Evolutionary conservation across 1,140 invertebrate genomes (phyloP).

Genomic region (Matsumurasca onukii): DNA sequence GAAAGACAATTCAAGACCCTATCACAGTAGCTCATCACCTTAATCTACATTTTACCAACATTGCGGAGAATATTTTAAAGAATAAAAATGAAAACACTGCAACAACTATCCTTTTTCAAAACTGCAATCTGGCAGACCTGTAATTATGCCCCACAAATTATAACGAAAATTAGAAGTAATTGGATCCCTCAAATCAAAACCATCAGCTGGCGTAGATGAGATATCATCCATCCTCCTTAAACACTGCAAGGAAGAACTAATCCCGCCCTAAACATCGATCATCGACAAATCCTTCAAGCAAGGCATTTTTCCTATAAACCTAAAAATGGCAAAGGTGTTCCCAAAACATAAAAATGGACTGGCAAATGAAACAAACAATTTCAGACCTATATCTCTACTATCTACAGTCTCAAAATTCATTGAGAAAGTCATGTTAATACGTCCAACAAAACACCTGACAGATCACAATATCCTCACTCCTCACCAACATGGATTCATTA

Average conservation of each 20-base stretch:
- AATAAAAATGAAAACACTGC: too few species aligned
- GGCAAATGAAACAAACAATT: slow-evolving; percentile 17
- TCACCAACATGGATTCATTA: neutral
- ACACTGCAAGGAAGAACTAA: neutral
- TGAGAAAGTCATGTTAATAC: neutral
- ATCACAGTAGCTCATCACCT: neutral
- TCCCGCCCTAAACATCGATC: neutral
- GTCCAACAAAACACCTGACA: neutral
- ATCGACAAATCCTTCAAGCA: neutral
- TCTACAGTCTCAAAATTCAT: neutral
- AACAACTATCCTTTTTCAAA: too few species aligned
- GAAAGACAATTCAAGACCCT: too few species aligned
- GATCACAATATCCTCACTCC: neutral
- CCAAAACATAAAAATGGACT: slow-evolving; percentile 24
- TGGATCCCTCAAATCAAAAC: neutral
- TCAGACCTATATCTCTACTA: neutral
- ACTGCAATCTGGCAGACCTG: too few species aligned
- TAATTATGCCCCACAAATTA: neutral
- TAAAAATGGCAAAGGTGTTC: neutral
- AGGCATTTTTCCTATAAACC: neutral
- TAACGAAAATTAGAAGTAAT: neutral
- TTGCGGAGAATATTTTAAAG: neutral
- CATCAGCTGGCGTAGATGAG: neutral
- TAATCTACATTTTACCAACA: neutral
- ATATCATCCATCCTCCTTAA: neutral